Base-by-base conservation (phyloP, 2,113 vertebrate genomes). In the Sylvietta virens region DNA sequence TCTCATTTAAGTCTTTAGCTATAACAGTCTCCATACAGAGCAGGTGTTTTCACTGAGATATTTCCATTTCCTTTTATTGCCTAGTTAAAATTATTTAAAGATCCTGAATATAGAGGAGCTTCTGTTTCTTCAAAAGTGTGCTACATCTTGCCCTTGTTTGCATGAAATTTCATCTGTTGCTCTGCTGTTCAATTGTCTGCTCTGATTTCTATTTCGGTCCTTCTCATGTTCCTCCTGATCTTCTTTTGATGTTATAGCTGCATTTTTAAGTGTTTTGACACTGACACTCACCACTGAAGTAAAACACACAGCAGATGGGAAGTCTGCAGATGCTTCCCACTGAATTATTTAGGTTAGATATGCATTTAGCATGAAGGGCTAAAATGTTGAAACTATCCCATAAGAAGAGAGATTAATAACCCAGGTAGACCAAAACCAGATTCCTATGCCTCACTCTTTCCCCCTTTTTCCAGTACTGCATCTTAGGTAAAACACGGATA, bases 11-110 rank as follows among this genome's bases (percentile, higher is more conserved):
- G 45, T 85, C 73, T 85, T 88, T 73, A 57, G 21, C 65, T 54
- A 10, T 53, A 65, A 50, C 0, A 0, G 19, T 80, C 50, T 94
- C 64, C 64, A 40, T 51, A 61, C 5, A 57, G 70, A 80, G 39
- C 73, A 87, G 62, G 58, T 73, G 60, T 66, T 92, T 87, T 83
- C 58, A 88, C 47, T 56, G 50, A 90, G 35, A 33, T 73, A 50
- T 91, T 94, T 89, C 61, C 18, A 65, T 84, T 76, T 94, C 48
- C 45, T 79, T 87, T 92, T 85, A 77, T 54, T 95, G 27, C 44
- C 73, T 73, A n/a, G 24, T 71, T 90, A 83, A 21, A 92, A 62
- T 78, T 94, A 88, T 90, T 94, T 87, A 93, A 90, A 94, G 48
- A 27, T 65, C 33, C 27, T 70, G 42, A 47, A n/a, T 82, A 39